Conservation (phyloP, 1,140 invertebrate species). For the Cydia strobilella region DNA sequence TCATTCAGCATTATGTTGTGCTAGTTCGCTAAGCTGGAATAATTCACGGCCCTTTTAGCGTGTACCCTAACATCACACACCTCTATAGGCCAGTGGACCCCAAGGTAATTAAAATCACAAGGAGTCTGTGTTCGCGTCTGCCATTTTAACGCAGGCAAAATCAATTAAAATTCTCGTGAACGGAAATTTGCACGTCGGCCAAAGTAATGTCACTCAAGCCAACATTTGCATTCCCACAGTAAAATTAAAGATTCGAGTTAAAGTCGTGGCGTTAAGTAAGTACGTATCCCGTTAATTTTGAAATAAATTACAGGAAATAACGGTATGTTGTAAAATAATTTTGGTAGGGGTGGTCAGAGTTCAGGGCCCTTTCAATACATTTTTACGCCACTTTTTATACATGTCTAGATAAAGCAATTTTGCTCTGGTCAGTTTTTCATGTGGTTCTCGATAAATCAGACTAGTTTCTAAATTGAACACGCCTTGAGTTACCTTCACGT, state of each 20-base stretch:
- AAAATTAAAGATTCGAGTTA: not conserved
- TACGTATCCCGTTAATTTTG: not conserved
- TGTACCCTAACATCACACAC: too few relatives aligned
- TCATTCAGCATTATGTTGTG: too few relatives aligned
- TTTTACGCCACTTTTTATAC: not conserved
- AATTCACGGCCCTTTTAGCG: too few relatives aligned
- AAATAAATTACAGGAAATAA: constrained; percentile 13
- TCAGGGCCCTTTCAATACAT: not conserved
- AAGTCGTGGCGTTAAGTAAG: not conserved
- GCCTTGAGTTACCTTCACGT: not conserved
- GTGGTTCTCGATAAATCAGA: constrained; percentile 18
- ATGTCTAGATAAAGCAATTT: constrained; percentile 15
- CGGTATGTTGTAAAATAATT: not conserved
- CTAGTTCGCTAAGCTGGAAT: too few relatives aligned
- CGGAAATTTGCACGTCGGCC: not conserved
- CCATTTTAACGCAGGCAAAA: not conserved
- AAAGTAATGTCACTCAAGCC: constrained; percentile 1
- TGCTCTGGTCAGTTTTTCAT: not conserved
- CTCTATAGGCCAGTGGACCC: too few relatives aligned
- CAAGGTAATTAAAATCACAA: not conserved
- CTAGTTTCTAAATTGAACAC: constrained; percentile 26
- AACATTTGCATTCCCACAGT: constrained; percentile 1
- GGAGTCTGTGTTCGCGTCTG: not conserved
- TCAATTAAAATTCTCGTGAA: not conserved
- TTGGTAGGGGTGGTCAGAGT: not conserved